Percentiles rank a stretch among this genome's conserved stretches.
phyloP scores from a whole-genome alignment of 1,140 invertebrate genomes.

The Philopotamus ludificatus region DNA sequence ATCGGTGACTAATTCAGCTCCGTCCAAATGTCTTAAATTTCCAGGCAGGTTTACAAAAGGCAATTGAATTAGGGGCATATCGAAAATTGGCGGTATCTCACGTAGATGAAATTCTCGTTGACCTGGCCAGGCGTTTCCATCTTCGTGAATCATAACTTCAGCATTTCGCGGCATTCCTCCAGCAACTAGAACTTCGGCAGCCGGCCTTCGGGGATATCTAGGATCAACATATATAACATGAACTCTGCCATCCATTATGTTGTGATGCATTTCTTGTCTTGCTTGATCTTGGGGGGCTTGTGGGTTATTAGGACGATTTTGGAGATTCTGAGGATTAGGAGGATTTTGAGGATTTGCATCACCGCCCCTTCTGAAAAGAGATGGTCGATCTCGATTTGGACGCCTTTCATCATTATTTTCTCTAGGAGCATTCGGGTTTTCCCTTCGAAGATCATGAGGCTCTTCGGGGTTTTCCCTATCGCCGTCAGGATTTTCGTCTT shows the following conservation, averaged over 20 bases:
- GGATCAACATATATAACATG: constrained; percentile 22
- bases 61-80: constrained; percentile 5
- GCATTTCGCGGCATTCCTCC: constrained; percentile 10
- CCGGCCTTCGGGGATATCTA: constrained; percentile 10
- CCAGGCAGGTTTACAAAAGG: constrained; percentile 52
- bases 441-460: no score
- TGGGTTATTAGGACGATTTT: no score
- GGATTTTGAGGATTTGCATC: no score
- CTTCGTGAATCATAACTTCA: constrained; percentile 1
- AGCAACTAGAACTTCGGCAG: constrained; percentile 15
- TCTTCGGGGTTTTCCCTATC: neutral
- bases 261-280: neutral
- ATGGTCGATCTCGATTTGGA: neutral
- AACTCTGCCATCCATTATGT: constrained; percentile 23
- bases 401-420: constrained; percentile 3
- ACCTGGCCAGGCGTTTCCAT: constrained; percentile 6
- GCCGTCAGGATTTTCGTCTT: neutral
- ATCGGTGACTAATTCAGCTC: constrained; percentile 25
- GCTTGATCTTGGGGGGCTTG: neutral
- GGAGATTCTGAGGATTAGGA: no score
- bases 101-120: constrained; percentile 8
- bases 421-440: neutral
- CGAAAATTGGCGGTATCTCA: constrained; percentile 1
- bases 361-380: no score
- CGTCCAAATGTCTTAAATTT: constrained; percentile 19